Percentiles rank a stretch among this genome's conserved stretches.
phyloP scores from a whole-genome alignment of 2,888 invertebrate genomes.

The Anagyrus pseudococci region DNA sequence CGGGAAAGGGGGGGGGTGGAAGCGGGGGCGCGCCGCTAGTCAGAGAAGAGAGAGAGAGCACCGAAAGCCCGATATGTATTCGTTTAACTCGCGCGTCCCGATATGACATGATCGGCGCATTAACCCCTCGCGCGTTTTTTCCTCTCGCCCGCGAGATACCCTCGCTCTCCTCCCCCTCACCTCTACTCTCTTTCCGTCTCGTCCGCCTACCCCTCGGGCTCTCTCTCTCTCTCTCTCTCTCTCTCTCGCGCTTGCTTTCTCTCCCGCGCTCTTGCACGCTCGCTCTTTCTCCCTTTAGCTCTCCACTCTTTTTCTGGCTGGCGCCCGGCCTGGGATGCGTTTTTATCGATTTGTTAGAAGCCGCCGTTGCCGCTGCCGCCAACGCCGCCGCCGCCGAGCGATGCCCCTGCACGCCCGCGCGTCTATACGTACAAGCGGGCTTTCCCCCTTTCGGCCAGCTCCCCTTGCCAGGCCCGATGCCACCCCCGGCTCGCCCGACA shows the following conservation, averaged over 20 bases:
- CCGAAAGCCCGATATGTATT: slow-evolving; percentile 49
- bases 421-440: slow-evolving; percentile 43
- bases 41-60: too few relatives aligned
- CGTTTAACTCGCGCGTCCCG: slow-evolving; percentile 57
- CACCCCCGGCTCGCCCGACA: too few relatives aligned
- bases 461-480: slow-evolving; percentile 15
- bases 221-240: slow-evolving; percentile 19
- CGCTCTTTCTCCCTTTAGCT: slow-evolving; percentile 55
- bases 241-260: neutral
- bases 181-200: neutral
- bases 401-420: slow-evolving; percentile 49
- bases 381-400: slow-evolving; percentile 44
- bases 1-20: slow-evolving; percentile 20
- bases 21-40: too few relatives aligned
- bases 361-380: slow-evolving; percentile 21
- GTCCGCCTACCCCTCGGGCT: too few relatives aligned
- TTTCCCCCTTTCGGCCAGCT: slow-evolving; percentile 2
- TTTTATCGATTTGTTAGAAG: slow-evolving; percentile 62
- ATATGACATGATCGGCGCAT: slow-evolving; percentile 62
- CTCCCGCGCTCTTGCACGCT: slow-evolving; percentile 23
- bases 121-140: slow-evolving; percentile 58
- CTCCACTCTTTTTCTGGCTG: slow-evolving; percentile 52
- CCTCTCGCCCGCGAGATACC: slow-evolving; percentile 47
- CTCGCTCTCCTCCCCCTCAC: slow-evolving; percentile 45
- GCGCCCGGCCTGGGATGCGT: slow-evolving; percentile 62